These are phyloP conservation scores for Asobara japonica DNA, from an alignment of 1,140 invertebrate species.

Conservation along the genomic window DNA sequence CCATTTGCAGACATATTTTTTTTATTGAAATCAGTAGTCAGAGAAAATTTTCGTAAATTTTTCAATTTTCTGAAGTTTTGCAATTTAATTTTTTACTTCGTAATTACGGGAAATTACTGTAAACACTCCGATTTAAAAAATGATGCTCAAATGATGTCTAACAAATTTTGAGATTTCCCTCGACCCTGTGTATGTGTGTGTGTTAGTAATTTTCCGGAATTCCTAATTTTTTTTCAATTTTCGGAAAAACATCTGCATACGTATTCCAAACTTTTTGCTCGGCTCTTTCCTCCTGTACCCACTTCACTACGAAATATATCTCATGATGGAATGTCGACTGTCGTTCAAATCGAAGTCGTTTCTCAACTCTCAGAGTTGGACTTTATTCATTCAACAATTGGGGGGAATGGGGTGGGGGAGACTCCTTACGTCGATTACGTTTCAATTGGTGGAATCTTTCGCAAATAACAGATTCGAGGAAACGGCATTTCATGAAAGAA, in stretches of 20 bases:
- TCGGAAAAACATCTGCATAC: no score
- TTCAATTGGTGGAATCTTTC: conserved; percentile 22
- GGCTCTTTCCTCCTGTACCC: no score
- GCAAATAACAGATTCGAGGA: conserved; percentile 27
- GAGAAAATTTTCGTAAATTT: background rate
- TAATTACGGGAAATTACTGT: no score
- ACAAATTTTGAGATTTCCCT: background rate
- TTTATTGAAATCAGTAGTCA: background rate
- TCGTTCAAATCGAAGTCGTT: background rate
- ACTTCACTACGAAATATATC: background rate
- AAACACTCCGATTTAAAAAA: no score
- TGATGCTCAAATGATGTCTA: no score
- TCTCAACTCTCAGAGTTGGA: conserved; percentile 13
- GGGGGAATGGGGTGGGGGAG: no score
- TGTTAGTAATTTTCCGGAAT: background rate
- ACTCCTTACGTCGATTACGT: conserved; percentile 28
- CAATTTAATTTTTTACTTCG: no score
- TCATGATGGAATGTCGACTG: background rate
- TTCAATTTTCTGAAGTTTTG: no score
- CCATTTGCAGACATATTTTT: no score
- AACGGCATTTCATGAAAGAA: conserved; percentile 25
- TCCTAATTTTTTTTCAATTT: background rate
- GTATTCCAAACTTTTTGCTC: no score
- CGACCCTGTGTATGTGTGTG: no score
- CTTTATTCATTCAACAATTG: conserved; percentile 28